phyloP scores from a whole-genome alignment of 2,888 invertebrate genomes.

The Phania funesta region DNA sequence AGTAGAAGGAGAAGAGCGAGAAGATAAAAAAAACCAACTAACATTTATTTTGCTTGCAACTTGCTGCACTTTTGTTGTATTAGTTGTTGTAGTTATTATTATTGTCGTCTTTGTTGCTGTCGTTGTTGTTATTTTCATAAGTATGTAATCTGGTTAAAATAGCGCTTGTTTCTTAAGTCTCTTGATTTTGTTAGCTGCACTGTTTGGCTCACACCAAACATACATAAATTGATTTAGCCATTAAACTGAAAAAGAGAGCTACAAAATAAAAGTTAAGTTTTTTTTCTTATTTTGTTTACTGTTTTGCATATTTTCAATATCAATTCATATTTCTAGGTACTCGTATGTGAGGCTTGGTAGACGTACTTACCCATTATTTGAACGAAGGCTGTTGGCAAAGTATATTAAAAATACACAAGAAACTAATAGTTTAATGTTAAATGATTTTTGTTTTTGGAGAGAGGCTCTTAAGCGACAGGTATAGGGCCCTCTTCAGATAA shows the following conservation, averaged over 20 bases:
- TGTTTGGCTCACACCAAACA: not conserved
- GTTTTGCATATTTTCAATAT: conserved; percentile 56
- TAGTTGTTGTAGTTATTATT: conserved; percentile 3
- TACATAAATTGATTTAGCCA: not conserved
- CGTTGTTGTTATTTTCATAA: conserved; percentile 3
- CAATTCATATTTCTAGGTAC: conserved; percentile 49
- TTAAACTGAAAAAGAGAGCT: not conserved
- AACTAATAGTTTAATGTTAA: not conserved
- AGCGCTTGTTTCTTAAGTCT: conserved; percentile 52
- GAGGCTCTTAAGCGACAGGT: too few species aligned
- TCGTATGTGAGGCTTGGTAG: conserved; percentile 13
- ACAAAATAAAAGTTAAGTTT: conserved; percentile 24
- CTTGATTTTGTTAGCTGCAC: conserved; percentile 33
- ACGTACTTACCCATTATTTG: not conserved
- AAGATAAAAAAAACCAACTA: conserved; percentile 11
- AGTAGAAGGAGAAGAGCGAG: not conserved
- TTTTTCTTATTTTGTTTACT: not conserved
- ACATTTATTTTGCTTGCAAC: conserved; percentile 28
- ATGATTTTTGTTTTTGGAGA: not conserved
- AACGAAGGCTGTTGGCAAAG: not conserved
- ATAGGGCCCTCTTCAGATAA: too few species aligned
- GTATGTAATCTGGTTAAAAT: conserved; percentile 51
- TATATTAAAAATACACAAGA: not conserved
- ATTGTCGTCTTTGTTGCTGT: not conserved
- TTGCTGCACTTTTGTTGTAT: not conserved